Evolutionary conservation across 2,113 vertebrate genomes (phyloP), one percentile per base, ranked within the genome.

Genomic region (Gallinago jamesoni): DNA sequence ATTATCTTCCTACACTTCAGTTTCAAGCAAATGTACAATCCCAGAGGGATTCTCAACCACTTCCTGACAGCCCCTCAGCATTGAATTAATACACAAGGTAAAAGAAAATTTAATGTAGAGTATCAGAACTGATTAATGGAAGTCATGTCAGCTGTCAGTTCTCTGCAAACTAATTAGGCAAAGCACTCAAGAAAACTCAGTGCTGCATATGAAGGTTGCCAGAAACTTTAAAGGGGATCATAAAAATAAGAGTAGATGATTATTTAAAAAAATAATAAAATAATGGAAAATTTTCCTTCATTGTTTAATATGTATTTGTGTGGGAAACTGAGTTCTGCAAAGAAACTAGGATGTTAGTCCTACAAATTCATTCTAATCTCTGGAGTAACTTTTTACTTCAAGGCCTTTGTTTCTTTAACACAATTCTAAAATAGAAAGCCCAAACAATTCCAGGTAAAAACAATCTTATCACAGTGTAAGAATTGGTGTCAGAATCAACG

Each of bases 111-210:
- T 93, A 96, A 93, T 92, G 84, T 79, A 90, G 89, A 92, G 84
- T 90, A 95, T 97, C 94, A 97, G 96, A 97, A 93, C 63, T 96
- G 93, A 97, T 97, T 97, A 97, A 95, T 73, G 24, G 83, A 96
- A 95, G 93, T 83, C 87, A 91, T 95, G 96, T 96, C 93, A 57
- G 66, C 94, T 89, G 66, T 97, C 96, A 97, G 55, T 97, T 67
- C 95, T 93, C 88, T 92, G 83, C 76, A 97, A 97, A 96, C 90
- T 97, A 97, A 97, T 97, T 96, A 97, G 90, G 68, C 60, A 94
- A 97, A 97, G 96, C 89, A 96, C 85, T 97, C 87, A 94, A 56
- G 88, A 81, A 90, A 97, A 89, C 83, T 91, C 50, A 1, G 75
- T 55, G 64, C 50, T 85, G 67, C 82, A 85, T 93, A 93, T 88